phyloP scores from a whole-genome alignment of 2,888 invertebrate genomes.

The Allophyes oxyacanthae region DNA sequence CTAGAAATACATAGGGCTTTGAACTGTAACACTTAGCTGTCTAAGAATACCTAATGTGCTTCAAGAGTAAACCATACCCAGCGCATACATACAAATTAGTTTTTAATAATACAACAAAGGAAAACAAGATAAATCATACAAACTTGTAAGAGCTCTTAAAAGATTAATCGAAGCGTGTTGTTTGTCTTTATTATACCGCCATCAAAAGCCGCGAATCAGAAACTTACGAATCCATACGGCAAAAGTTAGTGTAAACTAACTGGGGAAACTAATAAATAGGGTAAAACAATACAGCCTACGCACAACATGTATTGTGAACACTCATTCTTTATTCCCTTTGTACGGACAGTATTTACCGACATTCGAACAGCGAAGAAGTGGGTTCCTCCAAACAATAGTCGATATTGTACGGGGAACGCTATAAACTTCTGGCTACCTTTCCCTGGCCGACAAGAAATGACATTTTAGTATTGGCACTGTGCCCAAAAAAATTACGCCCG shows the following conservation, averaged over 20 bases:
- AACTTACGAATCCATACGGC: slow-evolving; percentile 7
- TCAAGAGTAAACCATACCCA: too few relatives aligned
- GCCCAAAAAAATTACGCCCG: slow-evolving; percentile 65
- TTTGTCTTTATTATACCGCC: slow-evolving; percentile 23
- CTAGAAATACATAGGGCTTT: too few relatives aligned
- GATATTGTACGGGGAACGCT: slow-evolving; percentile 46
- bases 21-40: too few relatives aligned
- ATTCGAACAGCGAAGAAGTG: slow-evolving; percentile 28
- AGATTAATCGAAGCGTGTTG: slow-evolving; percentile 20
- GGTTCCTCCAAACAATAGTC: slow-evolving; percentile 43
- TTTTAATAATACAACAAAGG: too few relatives aligned
- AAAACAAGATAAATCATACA: background rate
- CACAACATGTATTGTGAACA: slow-evolving; percentile 19
- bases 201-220: slow-evolving; percentile 19
- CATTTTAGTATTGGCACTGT: slow-evolving; percentile 65
- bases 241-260: slow-evolving; percentile 24
- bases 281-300: slow-evolving; percentile 35
- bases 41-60: too few relatives aligned
- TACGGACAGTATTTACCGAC: slow-evolving; percentile 40
- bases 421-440: slow-evolving; percentile 53
- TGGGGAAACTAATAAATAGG: slow-evolving; percentile 34
- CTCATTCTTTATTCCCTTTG: slow-evolving; percentile 31
- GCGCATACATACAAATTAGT: too few relatives aligned
- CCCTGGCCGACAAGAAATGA: slow-evolving; percentile 57
- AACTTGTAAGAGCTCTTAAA: slow-evolving; percentile 19